Evolutionary conservation across 2,113 vertebrate genomes (phyloP).

Genomic region (Psettodes erumei): DNA sequence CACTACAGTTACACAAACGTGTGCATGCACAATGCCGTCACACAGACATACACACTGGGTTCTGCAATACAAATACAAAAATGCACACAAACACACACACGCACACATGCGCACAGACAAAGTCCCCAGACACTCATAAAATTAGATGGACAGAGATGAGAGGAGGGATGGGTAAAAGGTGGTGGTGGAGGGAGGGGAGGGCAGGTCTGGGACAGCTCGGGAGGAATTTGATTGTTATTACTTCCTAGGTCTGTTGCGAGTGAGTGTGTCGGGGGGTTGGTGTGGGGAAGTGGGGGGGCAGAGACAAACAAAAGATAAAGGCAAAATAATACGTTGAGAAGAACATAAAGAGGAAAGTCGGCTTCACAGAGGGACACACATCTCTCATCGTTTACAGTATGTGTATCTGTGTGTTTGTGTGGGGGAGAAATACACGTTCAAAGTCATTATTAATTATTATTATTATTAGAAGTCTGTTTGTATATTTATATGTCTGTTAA

Average conservation of each 20-base stretch:
- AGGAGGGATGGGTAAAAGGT: slow-evolving; percentile 66
- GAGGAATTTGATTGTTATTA: slow-evolving; percentile 65
- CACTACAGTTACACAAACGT: slow-evolving; percentile 39
- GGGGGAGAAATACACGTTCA: not conserved
- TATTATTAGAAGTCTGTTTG: too few relatives aligned
- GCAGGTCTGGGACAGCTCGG: slow-evolving; percentile 42
- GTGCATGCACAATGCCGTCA: not conserved
- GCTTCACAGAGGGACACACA: too few relatives aligned
- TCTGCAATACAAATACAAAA: not conserved
- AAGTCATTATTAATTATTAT: too few relatives aligned
- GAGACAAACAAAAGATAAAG: not conserved
- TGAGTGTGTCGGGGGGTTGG: slow-evolving; percentile 1
- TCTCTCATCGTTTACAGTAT: too few relatives aligned
- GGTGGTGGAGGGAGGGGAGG: slow-evolving; percentile 17
- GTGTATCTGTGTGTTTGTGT: too few relatives aligned
- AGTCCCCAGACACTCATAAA: slow-evolving; percentile 74
- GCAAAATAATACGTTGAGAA: not conserved
- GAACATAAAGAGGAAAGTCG: not conserved
- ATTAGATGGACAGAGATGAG: slow-evolving; percentile 75
- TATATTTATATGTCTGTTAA: too few relatives aligned
- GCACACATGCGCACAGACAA: slow-evolving; percentile 41
- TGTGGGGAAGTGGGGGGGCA: not conserved
- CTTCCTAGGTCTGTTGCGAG: slow-evolving; percentile 48
- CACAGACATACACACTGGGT: slow-evolving; percentile 10
- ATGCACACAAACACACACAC: slow-evolving; percentile 30